Percentiles rank a stretch among this genome's conserved stretches.
Conservation (phyloP, 1,140 invertebrate species). For the Aricia agestis region DNA sequence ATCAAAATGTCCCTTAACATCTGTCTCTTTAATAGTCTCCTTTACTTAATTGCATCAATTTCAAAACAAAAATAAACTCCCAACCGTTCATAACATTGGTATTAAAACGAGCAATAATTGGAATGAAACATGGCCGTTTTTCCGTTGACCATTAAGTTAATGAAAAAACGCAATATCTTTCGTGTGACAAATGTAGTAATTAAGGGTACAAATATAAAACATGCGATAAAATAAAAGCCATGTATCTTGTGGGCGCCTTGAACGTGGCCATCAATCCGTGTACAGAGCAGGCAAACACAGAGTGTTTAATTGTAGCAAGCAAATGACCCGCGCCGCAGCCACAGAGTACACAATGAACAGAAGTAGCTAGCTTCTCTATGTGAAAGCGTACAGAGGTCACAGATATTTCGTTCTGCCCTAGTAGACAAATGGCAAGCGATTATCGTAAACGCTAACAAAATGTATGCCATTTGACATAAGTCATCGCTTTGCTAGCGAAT, state of each 20-base stretch:
- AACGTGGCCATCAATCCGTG: constrained; percentile 10
- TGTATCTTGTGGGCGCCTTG: not conserved
- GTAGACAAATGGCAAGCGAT: no score
- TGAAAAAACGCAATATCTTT: constrained; percentile 1
- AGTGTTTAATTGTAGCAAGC: constrained; percentile 14
- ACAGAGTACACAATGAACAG: constrained; percentile 10
- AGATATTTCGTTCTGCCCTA: no score
- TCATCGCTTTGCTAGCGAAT: no score
- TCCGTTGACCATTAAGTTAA: not conserved
- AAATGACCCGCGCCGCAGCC: constrained; percentile 15
- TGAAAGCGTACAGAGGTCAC: no score
- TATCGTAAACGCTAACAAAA: no score
- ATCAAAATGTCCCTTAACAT: no score
- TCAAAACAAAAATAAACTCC: not conserved
- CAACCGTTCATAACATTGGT: not conserved
- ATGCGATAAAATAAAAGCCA: not conserved
- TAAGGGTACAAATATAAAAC: not conserved
- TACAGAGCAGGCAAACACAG: constrained; percentile 1
- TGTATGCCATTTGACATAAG: no score
- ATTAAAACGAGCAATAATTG: not conserved
- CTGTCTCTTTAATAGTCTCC: no score
- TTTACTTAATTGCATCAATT: no score
- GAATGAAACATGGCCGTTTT: not conserved
- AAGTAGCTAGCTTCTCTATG: not conserved
- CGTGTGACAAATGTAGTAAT: constrained; percentile 1